These are phyloP conservation scores for Corvus hawaiiensis DNA, from an alignment of 2,113 vertebrate species.

Conservation along the genomic window DNA sequence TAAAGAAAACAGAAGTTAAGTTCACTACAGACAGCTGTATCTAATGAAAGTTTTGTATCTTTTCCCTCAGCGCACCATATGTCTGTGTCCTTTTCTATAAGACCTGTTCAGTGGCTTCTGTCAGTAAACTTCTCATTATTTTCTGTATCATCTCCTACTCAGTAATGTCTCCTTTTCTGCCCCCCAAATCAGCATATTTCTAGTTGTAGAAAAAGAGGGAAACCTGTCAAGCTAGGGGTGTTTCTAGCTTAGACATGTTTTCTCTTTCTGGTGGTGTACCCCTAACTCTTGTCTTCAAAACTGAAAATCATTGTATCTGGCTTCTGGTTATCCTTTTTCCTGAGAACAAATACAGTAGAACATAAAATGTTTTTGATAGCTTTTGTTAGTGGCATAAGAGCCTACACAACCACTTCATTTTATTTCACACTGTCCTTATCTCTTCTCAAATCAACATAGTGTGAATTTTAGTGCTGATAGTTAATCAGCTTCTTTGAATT, in stretches of 20 bases:
- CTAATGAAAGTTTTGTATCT: background rate
- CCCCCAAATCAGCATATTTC: background rate
- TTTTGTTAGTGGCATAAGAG: background rate
- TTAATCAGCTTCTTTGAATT: background rate
- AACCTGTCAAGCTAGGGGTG: background rate
- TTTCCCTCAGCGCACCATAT: fast-evolving
- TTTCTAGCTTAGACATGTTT: background rate
- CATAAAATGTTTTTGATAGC: background rate
- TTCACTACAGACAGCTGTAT: background rate
- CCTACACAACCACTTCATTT: background rate
- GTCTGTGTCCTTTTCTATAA: background rate
- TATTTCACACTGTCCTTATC: background rate
- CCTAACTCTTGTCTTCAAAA: background rate
- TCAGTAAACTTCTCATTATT: background rate
- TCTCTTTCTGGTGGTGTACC: background rate
- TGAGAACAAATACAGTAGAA: background rate
- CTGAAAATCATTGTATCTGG: background rate
- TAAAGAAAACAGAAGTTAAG: background rate
- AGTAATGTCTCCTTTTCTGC: background rate
- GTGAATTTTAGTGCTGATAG: background rate
- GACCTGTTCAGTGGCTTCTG: background rate
- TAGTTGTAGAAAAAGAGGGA: background rate
- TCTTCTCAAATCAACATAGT: background rate
- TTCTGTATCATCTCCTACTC: background rate
- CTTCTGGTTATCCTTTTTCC: background rate